phyloP scores from a whole-genome alignment of 2,888 invertebrate species.

The Lasioglossum pauxillum region DNA sequence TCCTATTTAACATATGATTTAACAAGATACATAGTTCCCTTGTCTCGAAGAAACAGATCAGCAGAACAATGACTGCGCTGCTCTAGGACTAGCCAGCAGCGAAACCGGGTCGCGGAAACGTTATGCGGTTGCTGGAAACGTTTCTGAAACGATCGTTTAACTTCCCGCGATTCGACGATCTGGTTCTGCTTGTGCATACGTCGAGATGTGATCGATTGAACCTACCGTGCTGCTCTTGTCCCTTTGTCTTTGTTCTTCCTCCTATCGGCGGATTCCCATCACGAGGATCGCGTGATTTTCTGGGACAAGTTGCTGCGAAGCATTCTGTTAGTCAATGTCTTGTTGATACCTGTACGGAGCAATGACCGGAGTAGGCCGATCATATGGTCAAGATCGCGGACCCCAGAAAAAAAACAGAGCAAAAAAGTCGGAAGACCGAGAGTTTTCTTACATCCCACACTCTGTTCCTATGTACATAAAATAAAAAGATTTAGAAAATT shows the following conservation, averaged over 20 bases:
- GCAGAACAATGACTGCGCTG: not conserved
- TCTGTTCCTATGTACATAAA: too few relatives aligned
- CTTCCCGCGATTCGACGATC: not conserved
- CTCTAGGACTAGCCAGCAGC: not conserved
- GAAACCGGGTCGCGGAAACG: not conserved
- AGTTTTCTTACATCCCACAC: too few relatives aligned
- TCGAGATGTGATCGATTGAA: not conserved
- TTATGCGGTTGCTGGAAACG: not conserved
- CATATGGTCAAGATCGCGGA: too few relatives aligned
- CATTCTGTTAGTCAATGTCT: not conserved
- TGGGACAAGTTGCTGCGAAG: not conserved
- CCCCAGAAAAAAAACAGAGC: too few relatives aligned
- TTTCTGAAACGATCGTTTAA: not conserved
- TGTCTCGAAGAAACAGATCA: not conserved
- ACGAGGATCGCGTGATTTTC: not conserved
- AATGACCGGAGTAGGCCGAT: too few relatives aligned
- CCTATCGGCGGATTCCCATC: not conserved
- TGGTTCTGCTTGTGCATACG: not conserved
- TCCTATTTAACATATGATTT: too few relatives aligned
- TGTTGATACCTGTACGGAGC: too few relatives aligned
- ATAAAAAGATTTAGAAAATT: too few relatives aligned
- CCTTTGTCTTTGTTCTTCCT: not conserved
- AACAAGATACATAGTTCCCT: constrained; percentile 10
- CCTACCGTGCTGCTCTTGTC: not conserved
- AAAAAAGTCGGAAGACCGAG: too few relatives aligned